phyloP scores from a whole-genome alignment of 2,888 invertebrate species.

The Pandemis heparana region DNA sequence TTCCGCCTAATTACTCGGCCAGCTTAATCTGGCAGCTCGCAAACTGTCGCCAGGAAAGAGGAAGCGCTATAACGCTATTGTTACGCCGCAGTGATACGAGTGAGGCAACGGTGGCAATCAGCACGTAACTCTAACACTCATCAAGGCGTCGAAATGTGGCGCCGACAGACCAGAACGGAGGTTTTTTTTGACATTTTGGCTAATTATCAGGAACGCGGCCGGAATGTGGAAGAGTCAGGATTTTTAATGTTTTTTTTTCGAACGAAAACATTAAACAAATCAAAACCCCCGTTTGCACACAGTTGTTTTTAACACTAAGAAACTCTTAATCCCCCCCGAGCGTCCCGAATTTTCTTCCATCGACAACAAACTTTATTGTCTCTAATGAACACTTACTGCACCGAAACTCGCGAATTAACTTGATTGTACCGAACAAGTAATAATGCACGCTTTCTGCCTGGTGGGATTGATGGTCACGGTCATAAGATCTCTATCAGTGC shows the following conservation, averaged over 20 bases:
- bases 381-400: background rate
- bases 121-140: constrained; percentile 17
- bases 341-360: too few species aligned
- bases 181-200: too few species aligned
- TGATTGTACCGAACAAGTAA: background rate
- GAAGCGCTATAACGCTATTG: constrained; percentile 10
- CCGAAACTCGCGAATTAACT: background rate
- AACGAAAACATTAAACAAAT: too few species aligned
- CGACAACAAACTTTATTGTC: too few species aligned
- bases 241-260: too few species aligned
- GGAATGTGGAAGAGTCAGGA: too few species aligned
- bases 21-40: background rate
- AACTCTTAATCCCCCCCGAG: too few species aligned
- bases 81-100: constrained; percentile 1
- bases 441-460: background rate
- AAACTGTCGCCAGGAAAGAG: background rate
- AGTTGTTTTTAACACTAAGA: too few species aligned
- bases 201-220: too few species aligned
- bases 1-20: background rate
- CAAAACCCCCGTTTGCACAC: too few species aligned
- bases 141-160: constrained; percentile 1
- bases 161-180: too few species aligned
- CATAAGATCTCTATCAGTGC: background rate
- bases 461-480: background rate
- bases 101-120: background rate